Conservation (phyloP, 2,113 vertebrate species). For the Otus sunia region DNA sequence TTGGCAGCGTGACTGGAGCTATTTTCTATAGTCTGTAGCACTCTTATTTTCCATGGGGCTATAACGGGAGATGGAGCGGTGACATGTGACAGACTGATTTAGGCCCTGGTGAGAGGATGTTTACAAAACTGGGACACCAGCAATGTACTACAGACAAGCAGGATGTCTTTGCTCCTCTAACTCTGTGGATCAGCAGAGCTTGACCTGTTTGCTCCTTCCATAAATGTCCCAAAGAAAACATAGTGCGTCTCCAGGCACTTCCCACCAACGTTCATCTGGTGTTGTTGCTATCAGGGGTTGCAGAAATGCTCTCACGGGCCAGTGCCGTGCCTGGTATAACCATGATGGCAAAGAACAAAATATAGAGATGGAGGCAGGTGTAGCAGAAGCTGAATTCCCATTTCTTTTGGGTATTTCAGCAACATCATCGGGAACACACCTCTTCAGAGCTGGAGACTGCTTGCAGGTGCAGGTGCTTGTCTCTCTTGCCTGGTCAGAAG, state of each 20-base stretch:
- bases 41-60: neutral
- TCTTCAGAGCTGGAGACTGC: neutral
- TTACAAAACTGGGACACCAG: conserved; percentile 2
- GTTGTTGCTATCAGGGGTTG: neutral
- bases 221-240: neutral
- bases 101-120: conserved; percentile 23
- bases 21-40: neutral
- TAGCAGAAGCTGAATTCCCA: neutral
- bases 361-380: neutral
- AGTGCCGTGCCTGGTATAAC: neutral
- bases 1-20: neutral
- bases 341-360: neutral
- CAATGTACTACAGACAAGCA: neutral
- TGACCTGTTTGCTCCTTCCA: conserved; percentile 39
- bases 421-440: neutral
- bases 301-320: neutral
- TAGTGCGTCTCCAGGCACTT: neutral
- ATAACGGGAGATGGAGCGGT: neutral
- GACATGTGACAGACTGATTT: conserved; percentile 37
- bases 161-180: conserved; percentile 31
- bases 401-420: neutral
- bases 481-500: neutral
- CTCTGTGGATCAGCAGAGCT: conserved; percentile 44
- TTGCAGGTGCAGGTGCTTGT: neutral
- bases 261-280: neutral